These are phyloP conservation scores for Sturmia bella DNA, from an alignment of 2,888 invertebrate genomes.

Conservation along the genomic window DNA sequence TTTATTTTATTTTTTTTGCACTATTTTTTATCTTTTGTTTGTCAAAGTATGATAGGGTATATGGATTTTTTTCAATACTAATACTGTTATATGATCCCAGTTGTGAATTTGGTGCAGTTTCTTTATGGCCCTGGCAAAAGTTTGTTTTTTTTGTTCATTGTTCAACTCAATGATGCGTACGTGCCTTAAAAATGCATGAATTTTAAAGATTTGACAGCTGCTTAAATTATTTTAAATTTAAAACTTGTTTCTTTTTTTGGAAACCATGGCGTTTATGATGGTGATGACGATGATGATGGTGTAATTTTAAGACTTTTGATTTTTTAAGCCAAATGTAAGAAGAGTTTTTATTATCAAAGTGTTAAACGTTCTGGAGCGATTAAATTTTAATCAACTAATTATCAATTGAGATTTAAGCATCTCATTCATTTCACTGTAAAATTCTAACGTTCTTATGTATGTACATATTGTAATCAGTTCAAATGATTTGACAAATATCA, in stretches of 20 bases:
- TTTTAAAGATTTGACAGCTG: constrained; percentile 56
- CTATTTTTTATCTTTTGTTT: constrained; percentile 37
- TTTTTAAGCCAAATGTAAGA: constrained; percentile 56
- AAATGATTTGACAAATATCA: too few relatives aligned
- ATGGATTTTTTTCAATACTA: constrained; percentile 14
- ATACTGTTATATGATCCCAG: constrained; percentile 59
- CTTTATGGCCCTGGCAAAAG: constrained; percentile 32
- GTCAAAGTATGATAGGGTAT: constrained; percentile 26
- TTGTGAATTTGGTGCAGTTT: constrained; percentile 47
- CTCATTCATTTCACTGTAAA: too few relatives aligned
- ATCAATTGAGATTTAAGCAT: background rate
- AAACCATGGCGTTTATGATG: background rate
- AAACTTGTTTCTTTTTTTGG: constrained; percentile 6
- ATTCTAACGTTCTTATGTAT: too few relatives aligned
- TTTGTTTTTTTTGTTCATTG: constrained; percentile 47
- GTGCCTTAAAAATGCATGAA: constrained; percentile 60
- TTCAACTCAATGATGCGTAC: constrained; percentile 57
- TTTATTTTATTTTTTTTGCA: constrained; percentile 15
- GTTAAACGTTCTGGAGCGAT: constrained; percentile 27
- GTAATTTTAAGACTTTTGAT: constrained; percentile 56
- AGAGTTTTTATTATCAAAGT: constrained; percentile 34
- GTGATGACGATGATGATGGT: constrained; percentile 7
- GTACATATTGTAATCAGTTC: too few relatives aligned
- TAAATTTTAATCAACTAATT: background rate
- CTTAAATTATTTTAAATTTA: constrained; percentile 32